Conservation (phyloP, 1,140 invertebrate genomes). For the Trachymyrmex septentrionalis region DNA sequence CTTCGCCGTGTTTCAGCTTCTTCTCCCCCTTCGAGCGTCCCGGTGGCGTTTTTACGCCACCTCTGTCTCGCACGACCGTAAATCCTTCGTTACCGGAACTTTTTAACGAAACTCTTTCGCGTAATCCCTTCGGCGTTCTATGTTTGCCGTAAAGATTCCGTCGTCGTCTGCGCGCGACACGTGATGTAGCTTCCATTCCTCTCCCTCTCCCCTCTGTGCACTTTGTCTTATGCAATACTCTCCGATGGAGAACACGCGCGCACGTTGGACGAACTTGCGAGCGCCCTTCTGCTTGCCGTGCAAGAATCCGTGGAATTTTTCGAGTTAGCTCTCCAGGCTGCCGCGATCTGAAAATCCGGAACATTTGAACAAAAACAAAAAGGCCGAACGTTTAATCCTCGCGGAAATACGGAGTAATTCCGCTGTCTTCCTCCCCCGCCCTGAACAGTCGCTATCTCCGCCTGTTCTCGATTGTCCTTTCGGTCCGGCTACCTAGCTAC, state of each 20-base stretch:
- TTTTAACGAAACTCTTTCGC: constrained; percentile 59
- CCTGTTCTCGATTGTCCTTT: constrained; percentile 49
- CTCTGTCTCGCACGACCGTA: constrained; percentile 33
- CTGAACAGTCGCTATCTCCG: constrained; percentile 14
- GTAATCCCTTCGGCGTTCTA: constrained; percentile 61
- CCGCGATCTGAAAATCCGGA: constrained; percentile 80
- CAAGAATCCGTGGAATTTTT: constrained; percentile 81
- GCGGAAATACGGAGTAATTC: constrained; percentile 61
- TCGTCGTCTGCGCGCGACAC: constrained; percentile 71
- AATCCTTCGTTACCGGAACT: constrained; percentile 63
- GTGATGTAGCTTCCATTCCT: constrained; percentile 73
- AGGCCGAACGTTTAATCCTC: constrained; percentile 57
- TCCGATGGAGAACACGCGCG: background rate
- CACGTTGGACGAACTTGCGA: constrained; percentile 72
- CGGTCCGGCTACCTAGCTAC: constrained; percentile 12
- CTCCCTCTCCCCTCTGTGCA: constrained; percentile 8
- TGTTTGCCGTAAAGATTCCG: constrained; percentile 77
- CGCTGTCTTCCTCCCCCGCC: constrained; percentile 11
- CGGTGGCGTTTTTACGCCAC: constrained; percentile 30
- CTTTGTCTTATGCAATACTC: constrained; percentile 42
- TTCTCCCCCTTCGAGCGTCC: background rate
- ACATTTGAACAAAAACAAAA: constrained; percentile 61
- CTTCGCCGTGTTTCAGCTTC: constrained; percentile 22
- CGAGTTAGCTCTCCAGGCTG: constrained; percentile 78
- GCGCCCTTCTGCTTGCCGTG: constrained; percentile 77